These are phyloP conservation scores for Zapus hudsonius DNA, from an alignment of 2,113 vertebrate genomes.

Conservation along the genomic window DNA sequence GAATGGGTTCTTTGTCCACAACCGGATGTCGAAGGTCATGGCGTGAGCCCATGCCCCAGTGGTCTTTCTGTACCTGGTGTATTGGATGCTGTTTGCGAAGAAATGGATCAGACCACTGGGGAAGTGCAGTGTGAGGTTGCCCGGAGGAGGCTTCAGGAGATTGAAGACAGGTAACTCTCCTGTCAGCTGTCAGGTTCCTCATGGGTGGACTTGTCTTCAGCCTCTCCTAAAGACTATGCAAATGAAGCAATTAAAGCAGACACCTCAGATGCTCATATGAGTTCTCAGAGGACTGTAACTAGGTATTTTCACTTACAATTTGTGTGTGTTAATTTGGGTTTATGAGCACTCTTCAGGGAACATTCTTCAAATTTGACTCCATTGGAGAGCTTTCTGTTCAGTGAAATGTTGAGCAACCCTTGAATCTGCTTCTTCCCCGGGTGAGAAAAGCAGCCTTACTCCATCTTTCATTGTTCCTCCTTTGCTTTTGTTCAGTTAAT, in stretches of 20 bases:
- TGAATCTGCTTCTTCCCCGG: not conserved
- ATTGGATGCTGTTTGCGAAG: conserved; percentile 85
- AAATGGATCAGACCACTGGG: conserved; percentile 87
- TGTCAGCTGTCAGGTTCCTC: not conserved
- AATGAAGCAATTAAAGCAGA: not conserved
- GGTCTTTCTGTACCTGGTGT: conserved; percentile 77
- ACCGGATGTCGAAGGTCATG: conserved; percentile 82
- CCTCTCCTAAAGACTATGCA: not conserved
- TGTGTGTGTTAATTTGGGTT: conserved; percentile 24
- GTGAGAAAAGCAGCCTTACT: not conserved
- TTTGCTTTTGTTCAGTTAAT: conserved; percentile 19
- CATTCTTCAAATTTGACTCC: conserved; percentile 5
- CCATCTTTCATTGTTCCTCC: not conserved
- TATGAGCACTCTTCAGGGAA: not conserved
- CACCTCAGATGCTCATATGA: not conserved
- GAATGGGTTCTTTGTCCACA: conserved; percentile 84
- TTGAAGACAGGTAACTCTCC: conserved; percentile 86
- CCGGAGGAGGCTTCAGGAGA: conserved; percentile 87
- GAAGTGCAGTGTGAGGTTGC: conserved; percentile 87
- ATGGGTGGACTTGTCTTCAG: not conserved
- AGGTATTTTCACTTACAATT: not conserved
- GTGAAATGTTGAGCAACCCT: not conserved
- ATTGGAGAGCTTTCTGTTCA: not conserved
- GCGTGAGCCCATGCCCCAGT: conserved; percentile 78
- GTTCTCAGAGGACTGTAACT: not conserved